Conservation (phyloP, 2,113 vertebrate species). For the Zapus hudsonius region DNA sequence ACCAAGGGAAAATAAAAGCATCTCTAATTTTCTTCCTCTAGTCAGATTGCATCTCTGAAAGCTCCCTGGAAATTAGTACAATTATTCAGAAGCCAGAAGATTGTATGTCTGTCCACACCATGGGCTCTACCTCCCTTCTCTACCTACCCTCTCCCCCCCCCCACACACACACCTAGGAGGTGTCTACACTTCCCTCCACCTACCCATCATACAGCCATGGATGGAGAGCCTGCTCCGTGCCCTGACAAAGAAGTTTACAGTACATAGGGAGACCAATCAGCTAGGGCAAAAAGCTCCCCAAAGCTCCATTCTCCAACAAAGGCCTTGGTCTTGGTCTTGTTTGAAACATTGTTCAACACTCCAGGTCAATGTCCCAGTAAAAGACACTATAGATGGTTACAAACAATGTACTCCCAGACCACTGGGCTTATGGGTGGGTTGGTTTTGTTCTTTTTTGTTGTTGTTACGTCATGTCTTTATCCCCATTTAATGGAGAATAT, state of each 20-base stretch:
- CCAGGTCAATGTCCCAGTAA: conserved; percentile 28
- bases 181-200: neutral
- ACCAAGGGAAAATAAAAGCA: conserved; percentile 63
- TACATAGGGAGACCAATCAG: conserved; percentile 59
- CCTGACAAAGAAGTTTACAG: conserved; percentile 77
- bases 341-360: neutral
- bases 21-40: conserved; percentile 67
- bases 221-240: conserved; percentile 9
- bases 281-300: neutral
- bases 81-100: conserved; percentile 43
- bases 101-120: neutral
- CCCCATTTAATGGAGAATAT: conserved; percentile 80
- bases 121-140: neutral
- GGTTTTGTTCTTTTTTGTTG: neutral
- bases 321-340: conserved; percentile 46
- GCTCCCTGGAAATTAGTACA: conserved; percentile 3
- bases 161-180: neutral
- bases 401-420: conserved; percentile 69
- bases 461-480: conserved; percentile 67
- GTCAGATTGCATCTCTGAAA: conserved; percentile 46
- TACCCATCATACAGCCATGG: neutral
- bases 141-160: neutral
- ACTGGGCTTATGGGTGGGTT: conserved; percentile 44
- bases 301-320: conserved; percentile 32
- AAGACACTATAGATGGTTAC: conserved; percentile 59